phyloP scores from a whole-genome alignment of 2,113 vertebrate species.

The Antennarius striatus region DNA sequence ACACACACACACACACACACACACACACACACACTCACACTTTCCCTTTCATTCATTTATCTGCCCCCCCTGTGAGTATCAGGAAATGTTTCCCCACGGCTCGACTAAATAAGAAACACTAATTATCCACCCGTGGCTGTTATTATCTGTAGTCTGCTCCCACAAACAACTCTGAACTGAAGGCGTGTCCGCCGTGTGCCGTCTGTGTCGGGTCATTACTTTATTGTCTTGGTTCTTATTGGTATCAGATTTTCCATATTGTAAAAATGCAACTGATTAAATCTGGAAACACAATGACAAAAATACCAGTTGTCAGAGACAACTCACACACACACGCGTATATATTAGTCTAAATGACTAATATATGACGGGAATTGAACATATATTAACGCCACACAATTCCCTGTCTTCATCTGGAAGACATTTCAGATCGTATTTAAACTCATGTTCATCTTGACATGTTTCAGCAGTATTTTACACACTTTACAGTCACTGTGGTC shows the following conservation, averaged over 20 bases:
- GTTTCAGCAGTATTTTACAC: too few species aligned
- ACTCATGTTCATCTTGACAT: too few species aligned
- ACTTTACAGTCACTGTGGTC: too few species aligned
- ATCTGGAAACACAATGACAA: too few species aligned
- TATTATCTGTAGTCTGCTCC: background rate
- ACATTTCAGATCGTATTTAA: too few species aligned
- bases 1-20: background rate
- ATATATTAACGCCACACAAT: too few species aligned
- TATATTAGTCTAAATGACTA: too few species aligned
- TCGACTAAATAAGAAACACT: conserved; percentile 1
- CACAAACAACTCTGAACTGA: background rate
- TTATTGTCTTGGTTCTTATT: background rate
- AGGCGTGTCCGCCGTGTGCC: background rate
- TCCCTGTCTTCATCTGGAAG: too few species aligned
- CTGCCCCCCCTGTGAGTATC: conserved; percentile 4
- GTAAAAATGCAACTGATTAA: too few species aligned
- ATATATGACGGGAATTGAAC: too few species aligned
- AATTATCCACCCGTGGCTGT: background rate
- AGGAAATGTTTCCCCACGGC: conserved; percentile 24
- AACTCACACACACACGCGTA: too few species aligned
- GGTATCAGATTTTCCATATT: background rate
- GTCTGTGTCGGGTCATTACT: background rate
- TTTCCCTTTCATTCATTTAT: conserved; percentile 49
- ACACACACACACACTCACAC: conserved; percentile 19
- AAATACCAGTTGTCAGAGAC: too few species aligned